Percentiles rank a stretch among this genome's conserved stretches.
These are phyloP conservation scores for Psophia crepitans DNA, from an alignment of 2,113 vertebrate genomes.

Conservation along the genomic window DNA sequence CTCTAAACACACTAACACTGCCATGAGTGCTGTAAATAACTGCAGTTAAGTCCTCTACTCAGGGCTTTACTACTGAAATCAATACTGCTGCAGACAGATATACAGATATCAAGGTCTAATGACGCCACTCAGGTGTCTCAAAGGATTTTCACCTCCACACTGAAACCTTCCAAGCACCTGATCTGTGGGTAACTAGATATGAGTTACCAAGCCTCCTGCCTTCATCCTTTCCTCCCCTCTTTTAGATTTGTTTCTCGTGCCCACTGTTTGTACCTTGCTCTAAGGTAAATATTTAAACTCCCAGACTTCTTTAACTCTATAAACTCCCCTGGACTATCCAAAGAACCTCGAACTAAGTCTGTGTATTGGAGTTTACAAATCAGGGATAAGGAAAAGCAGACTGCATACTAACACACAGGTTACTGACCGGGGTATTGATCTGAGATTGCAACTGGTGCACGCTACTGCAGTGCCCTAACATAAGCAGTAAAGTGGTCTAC, in stretches of 20 bases:
- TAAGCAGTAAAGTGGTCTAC: background rate
- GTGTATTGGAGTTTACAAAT: background rate
- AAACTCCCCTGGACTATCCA: background rate
- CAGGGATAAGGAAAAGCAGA: background rate
- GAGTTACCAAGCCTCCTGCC: background rate
- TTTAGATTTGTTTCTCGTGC: background rate
- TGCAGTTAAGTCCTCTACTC: background rate
- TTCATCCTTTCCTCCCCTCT: background rate
- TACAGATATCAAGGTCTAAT: background rate
- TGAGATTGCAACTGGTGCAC: background rate
- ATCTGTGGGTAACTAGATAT: background rate
- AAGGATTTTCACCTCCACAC: background rate
- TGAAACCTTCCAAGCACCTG: background rate
- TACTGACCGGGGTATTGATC: background rate
- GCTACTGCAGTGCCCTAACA: background rate
- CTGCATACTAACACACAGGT: rapidly evolving
- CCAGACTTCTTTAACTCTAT: background rate
- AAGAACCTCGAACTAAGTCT: background rate
- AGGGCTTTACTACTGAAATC: background rate
- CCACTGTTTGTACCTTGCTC: background rate
- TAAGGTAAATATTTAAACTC: background rate
- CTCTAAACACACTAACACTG: background rate
- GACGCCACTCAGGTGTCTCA: background rate
- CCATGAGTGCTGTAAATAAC: background rate
- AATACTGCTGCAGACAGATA: background rate